Percentiles rank a stretch among this genome's conserved stretches.
These are phyloP conservation scores for Circus cinereus DNA, from an alignment of 2,797 vertebrate genomes.

Conservation along the genomic window DNA sequence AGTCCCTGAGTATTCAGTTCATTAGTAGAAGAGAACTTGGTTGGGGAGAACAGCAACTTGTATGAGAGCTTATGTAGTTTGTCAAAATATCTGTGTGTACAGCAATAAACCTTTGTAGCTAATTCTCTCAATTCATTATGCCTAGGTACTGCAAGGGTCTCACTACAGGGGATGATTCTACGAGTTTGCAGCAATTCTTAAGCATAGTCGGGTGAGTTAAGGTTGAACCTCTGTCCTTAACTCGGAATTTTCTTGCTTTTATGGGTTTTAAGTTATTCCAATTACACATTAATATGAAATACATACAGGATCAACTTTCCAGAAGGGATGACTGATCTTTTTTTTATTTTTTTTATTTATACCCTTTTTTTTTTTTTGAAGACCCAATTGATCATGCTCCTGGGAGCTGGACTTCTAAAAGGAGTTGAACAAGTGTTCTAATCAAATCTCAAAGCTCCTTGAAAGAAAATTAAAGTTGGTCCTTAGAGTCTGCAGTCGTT, in stretches of 20 bases:
- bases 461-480: neutral
- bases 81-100: constrained; percentile 34
- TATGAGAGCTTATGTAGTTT: neutral
- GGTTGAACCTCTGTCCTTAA: constrained; percentile 73
- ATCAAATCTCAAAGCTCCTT: neutral
- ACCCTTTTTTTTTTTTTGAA: neutral
- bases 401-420: neutral
- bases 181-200: constrained; percentile 73
- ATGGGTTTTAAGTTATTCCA: constrained; percentile 70
- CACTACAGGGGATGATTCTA: constrained; percentile 70
- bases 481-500: neutral
- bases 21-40: neutral
- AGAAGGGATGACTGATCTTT: neutral
- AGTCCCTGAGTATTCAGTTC: neutral
- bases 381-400: neutral
- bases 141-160: constrained; percentile 74
- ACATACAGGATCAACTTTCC: neutral
- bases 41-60: neutral
- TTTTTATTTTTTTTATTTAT: neutral
- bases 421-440: neutral
- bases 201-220: constrained; percentile 74
- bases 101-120: constrained; percentile 60
- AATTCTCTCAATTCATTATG: constrained; percentile 72
- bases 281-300: neutral
- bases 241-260: constrained; percentile 70